Conservation (phyloP, 2,113 vertebrate species). For the Fukomys damarensis region DNA sequence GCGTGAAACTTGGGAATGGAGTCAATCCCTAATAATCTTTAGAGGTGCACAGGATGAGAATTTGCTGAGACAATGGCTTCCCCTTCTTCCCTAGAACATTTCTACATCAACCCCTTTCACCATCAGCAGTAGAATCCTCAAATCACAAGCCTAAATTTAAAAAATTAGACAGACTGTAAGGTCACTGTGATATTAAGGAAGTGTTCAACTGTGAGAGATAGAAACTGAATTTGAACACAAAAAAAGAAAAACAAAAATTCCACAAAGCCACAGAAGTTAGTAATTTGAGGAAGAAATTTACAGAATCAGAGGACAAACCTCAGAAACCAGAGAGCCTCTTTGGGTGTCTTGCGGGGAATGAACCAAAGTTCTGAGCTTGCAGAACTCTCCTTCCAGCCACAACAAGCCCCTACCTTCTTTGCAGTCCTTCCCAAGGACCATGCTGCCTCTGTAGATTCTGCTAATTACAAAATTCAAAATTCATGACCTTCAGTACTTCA, state of each 20-base stretch:
- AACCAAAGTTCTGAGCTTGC: not conserved
- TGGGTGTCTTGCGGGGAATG: not conserved
- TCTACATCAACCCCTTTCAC: not conserved
- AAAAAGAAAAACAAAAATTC: not conserved
- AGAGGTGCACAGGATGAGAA: not conserved
- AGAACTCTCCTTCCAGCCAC: not conserved
- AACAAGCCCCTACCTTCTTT: not conserved
- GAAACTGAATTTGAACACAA: not conserved
- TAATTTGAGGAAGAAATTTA: conserved; percentile 11
- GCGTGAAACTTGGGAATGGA: not conserved
- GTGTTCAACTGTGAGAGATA: conserved; percentile 14
- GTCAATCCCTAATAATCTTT: not conserved
- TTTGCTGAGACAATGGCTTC: not conserved
- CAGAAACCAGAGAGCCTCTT: not conserved
- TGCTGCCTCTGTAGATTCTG: not conserved
- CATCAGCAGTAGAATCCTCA: not conserved
- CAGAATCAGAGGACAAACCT: not conserved
- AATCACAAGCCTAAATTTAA: conserved; percentile 8
- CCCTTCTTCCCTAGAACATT: not conserved
- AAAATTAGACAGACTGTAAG: not conserved
- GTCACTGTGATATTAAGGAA: conserved; percentile 7
- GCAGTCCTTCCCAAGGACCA: not conserved
- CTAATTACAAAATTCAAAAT: not conserved
- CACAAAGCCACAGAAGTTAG: not conserved
- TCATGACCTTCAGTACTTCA: not conserved